These are phyloP conservation scores for Diplodus puntazzo DNA, from an alignment of 2,797 vertebrate species.

Conservation along the genomic window DNA sequence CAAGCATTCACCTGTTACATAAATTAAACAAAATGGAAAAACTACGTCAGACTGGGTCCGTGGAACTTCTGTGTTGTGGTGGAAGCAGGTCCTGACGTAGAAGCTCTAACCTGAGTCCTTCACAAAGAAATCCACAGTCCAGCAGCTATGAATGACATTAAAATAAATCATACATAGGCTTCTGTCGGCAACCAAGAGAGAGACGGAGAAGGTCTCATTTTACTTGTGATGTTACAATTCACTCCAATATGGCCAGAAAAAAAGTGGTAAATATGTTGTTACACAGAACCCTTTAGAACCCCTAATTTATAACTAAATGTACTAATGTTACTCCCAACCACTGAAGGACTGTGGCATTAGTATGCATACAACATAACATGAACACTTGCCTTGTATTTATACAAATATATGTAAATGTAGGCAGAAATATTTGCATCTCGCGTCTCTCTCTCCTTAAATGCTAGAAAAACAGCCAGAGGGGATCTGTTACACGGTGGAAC, in stretches of 20 bases:
- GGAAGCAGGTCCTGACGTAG: too few relatives aligned
- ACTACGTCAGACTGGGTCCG: too few relatives aligned
- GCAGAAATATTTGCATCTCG: conserved; percentile 1
- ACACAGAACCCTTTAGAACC: background rate
- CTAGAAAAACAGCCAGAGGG: conserved; percentile 25
- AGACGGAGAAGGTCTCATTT: too few relatives aligned
- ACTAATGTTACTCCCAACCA: background rate
- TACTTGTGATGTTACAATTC: too few relatives aligned
- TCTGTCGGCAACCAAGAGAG: too few relatives aligned
- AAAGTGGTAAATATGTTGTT: too few relatives aligned
- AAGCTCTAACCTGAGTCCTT: too few relatives aligned
- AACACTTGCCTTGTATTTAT: background rate
- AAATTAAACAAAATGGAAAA: background rate
- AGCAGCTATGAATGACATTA: too few relatives aligned
- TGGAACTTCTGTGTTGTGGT: too few relatives aligned
- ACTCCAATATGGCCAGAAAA: too few relatives aligned
- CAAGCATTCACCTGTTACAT: background rate
- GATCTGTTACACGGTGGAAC: conserved; percentile 58
- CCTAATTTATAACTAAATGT: background rate
- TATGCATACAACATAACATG: background rate
- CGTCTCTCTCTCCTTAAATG: background rate
- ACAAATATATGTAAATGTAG: background rate
- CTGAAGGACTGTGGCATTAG: background rate
- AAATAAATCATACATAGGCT: too few relatives aligned
- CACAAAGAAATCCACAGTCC: too few relatives aligned